Percentiles rank a stretch among this genome's conserved stretches.
phyloP scores from a whole-genome alignment of 1,140 invertebrate species.

The Rhopalosiphum maidis region DNA sequence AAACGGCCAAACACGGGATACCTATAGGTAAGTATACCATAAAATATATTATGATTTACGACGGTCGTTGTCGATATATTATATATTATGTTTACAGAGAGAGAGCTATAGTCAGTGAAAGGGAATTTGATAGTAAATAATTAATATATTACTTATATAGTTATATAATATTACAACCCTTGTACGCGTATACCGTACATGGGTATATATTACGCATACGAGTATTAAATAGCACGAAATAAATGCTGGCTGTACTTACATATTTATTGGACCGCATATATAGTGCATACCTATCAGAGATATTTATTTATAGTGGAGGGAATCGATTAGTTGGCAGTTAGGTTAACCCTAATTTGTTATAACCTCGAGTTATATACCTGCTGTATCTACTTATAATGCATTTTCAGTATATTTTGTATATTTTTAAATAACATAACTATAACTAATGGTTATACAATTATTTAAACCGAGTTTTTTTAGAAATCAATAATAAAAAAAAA shows the following conservation, averaged over 20 bases:
- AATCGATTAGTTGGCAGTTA: neutral
- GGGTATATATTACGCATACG: neutral
- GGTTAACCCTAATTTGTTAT: neutral
- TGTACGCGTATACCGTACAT: neutral
- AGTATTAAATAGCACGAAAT: neutral
- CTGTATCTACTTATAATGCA: too few relatives aligned
- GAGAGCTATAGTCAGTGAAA: neutral
- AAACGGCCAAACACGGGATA: neutral
- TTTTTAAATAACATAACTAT: too few relatives aligned
- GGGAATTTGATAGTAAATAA: neutral
- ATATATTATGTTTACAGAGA: neutral
- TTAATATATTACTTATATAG: neutral
- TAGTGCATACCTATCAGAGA: neutral
- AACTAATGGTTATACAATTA: too few relatives aligned
- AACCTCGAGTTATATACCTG: neutral
- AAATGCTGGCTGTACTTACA: neutral
- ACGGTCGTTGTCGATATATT: neutral
- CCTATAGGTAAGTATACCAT: neutral
- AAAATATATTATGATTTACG: neutral
- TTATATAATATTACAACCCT: neutral
- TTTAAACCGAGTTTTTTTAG: too few relatives aligned
- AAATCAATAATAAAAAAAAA: too few relatives aligned
- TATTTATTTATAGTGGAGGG: neutral
- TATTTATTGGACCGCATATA: neutral
- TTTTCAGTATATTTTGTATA: too few relatives aligned